phyloP scores from a whole-genome alignment of 2,888 invertebrate species.

The Apocheima hispidaria region DNA sequence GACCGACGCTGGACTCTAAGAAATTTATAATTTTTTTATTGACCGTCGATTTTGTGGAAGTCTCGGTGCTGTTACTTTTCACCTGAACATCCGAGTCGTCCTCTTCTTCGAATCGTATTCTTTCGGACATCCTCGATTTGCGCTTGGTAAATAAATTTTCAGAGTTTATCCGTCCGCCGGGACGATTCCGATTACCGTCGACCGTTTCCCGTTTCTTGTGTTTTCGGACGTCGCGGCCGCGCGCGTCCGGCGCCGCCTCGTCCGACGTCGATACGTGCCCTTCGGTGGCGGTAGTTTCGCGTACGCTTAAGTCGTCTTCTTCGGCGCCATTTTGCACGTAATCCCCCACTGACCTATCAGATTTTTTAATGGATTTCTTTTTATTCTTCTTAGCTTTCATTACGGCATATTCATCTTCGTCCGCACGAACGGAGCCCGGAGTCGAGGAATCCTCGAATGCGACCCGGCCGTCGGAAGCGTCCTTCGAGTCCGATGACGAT shows the following conservation, averaged over 20 bases:
- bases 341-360: constrained; percentile 28
- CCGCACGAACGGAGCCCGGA: constrained; percentile 10
- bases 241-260: not conserved
- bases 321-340: constrained; percentile 23
- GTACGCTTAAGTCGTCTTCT: constrained; percentile 46
- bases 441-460: constrained; percentile 10
- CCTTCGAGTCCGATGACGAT: not conserved
- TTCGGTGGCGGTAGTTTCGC: constrained; percentile 41
- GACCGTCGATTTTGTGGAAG: constrained; percentile 36
- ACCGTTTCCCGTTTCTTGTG: no score
- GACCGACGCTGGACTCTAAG: constrained; percentile 52
- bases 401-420: constrained; percentile 19
- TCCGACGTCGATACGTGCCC: not conserved
- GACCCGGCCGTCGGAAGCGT: not conserved
- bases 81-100: constrained; percentile 43
- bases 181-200: not conserved
- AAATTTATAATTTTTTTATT: constrained; percentile 52
- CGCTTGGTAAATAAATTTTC: not conserved
- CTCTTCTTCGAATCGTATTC: constrained; percentile 69
- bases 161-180: not conserved
- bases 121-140: constrained; percentile 59
- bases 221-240: not conserved
- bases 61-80: constrained; percentile 17
- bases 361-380: constrained; percentile 49
- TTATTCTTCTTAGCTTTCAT: constrained; percentile 50